Evolutionary conservation across 1,140 invertebrate species (phyloP).

Genomic region (Meteorus sp.): DNA sequence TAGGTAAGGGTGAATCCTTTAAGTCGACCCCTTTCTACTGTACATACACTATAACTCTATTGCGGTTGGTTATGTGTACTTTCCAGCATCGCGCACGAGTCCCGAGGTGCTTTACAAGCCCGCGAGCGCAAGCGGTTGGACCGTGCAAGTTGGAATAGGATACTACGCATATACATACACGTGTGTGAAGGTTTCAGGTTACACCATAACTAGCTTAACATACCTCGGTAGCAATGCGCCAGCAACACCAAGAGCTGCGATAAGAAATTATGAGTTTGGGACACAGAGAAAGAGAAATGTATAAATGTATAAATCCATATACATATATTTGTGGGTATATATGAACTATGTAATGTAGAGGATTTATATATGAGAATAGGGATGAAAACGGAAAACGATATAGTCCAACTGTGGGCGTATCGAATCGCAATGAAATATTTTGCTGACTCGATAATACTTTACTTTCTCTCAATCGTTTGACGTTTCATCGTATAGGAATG

Average conservation of each 20-base stretch:
- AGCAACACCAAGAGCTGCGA: slow-evolving; percentile 24
- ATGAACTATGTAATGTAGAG: background rate
- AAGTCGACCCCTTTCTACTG: background rate
- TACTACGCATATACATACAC: too few species aligned
- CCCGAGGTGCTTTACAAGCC: background rate
- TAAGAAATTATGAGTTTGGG: slow-evolving; percentile 26
- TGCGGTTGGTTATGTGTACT: slow-evolving; percentile 4
- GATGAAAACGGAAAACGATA: slow-evolving; percentile 22
- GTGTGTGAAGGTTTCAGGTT: too few species aligned
- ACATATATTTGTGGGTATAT: too few species aligned
- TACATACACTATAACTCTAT: background rate
- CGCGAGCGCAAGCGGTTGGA: background rate
- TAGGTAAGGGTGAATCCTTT: background rate
- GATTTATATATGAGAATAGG: background rate
- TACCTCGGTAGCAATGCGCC: slow-evolving; percentile 22
- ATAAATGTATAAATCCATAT: background rate
- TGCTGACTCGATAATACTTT: slow-evolving; percentile 25
- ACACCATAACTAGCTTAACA: slow-evolving; percentile 30
- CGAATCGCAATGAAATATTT: slow-evolving; percentile 29
- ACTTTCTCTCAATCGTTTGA: slow-evolving; percentile 22
- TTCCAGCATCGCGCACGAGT: background rate
- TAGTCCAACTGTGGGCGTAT: slow-evolving; percentile 18
- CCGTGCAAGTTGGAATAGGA: background rate
- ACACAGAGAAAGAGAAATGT: slow-evolving; percentile 3
- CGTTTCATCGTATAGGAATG: too few species aligned